Evolutionary conservation across 2,113 vertebrate species (phyloP).

Genomic region (Epinephelus cyanopodus): DNA sequence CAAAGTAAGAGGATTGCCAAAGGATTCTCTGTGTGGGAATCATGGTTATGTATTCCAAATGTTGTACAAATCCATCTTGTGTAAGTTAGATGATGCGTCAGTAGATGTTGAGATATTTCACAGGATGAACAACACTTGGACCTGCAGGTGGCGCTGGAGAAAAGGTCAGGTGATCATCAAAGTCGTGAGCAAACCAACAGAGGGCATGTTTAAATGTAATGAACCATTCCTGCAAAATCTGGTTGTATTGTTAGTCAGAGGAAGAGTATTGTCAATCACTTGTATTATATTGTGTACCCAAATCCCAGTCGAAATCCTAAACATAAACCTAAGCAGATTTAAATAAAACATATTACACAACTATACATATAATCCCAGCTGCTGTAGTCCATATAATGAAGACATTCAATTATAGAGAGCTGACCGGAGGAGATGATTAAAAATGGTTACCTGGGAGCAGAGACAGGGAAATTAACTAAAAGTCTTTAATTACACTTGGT

Average conservation of each 20-base stretch:
- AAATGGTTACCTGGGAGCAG: conserved; percentile 76
- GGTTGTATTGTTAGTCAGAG: not conserved
- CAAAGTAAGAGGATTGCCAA: too few species aligned
- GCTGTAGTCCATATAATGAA: conserved; percentile 56
- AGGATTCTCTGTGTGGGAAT: not conserved
- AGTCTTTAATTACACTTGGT: conserved; percentile 86
- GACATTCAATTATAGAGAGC: conserved; percentile 77
- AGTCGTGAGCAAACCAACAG: too few species aligned
- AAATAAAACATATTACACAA: conserved; percentile 44
- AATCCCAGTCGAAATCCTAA: conserved; percentile 14
- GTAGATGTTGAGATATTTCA: not conserved
- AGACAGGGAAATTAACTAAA: conserved; percentile 86
- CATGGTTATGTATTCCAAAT: not conserved
- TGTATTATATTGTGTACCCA: not conserved
- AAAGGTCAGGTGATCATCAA: not conserved
- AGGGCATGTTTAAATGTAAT: not conserved
- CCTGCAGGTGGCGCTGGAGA: not conserved
- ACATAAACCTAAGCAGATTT: conserved; percentile 36
- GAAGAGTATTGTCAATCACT: not conserved
- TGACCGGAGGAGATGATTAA: conserved; percentile 81
- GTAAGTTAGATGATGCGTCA: not conserved
- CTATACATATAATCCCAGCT: conserved; percentile 31
- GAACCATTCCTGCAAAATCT: not conserved
- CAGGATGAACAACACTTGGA: too few species aligned
- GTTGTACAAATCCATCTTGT: not conserved